Percentiles rank a stretch among this genome's conserved stretches.
Evolutionary conservation across 2,113 vertebrate genomes (phyloP).

Genomic region (Scophthalmus maximus): DNA sequence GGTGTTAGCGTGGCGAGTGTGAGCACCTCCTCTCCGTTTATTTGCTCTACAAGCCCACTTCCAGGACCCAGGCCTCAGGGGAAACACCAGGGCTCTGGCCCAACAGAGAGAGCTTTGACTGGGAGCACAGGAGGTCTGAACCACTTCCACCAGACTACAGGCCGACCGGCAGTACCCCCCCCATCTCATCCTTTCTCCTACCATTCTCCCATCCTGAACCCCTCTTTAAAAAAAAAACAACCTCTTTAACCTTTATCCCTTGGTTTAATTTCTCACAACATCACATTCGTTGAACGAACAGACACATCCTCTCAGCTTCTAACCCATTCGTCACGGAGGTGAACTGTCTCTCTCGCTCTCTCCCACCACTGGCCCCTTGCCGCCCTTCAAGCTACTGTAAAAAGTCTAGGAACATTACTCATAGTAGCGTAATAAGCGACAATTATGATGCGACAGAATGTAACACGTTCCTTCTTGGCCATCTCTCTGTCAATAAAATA

Average conservation of each 20-base stretch:
- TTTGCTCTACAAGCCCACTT: constrained; percentile 79
- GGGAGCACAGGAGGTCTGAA: constrained; percentile 61
- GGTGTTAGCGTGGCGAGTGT: constrained; percentile 65
- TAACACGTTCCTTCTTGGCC: too few species aligned
- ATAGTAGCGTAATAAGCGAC: too few species aligned
- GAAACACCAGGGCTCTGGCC: constrained; percentile 68
- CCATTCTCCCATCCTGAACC: constrained; percentile 8
- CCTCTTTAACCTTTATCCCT: not conserved
- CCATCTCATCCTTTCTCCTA: constrained; percentile 19
- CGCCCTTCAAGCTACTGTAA: too few species aligned
- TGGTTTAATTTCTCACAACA: not conserved
- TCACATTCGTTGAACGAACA: too few species aligned
- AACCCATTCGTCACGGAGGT: too few species aligned
- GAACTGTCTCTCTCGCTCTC: too few species aligned
- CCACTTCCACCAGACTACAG: constrained; percentile 53
- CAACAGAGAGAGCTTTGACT: constrained; percentile 76
- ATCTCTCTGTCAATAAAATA: too few species aligned
- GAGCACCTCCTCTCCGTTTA: constrained; percentile 73
- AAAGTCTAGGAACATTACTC: too few species aligned
- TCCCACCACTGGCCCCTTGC: too few species aligned
- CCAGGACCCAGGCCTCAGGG: constrained; percentile 70
- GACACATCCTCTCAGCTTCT: too few species aligned
- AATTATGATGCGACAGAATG: too few species aligned
- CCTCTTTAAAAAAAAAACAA: constrained; percentile 26
- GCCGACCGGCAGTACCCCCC: constrained; percentile 28